Percentiles rank a stretch among this genome's conserved stretches.
Evolutionary conservation across 2,888 invertebrate species (phyloP).

Genomic region (Graphium colonna): DNA sequence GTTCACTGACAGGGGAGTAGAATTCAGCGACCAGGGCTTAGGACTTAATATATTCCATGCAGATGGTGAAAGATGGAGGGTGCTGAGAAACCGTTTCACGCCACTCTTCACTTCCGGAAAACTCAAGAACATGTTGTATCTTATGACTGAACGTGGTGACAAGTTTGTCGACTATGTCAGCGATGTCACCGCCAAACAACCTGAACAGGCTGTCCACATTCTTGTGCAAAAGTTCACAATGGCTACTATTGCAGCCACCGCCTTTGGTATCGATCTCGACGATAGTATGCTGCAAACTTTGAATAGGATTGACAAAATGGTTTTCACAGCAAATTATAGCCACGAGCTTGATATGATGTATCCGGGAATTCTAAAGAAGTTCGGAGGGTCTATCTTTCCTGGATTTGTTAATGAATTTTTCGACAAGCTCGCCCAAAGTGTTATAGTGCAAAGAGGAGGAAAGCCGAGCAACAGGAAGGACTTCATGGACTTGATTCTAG

Average conservation of each 20-base stretch:
- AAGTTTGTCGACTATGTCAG: conserved; percentile 37
- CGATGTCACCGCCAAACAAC: conserved; percentile 23
- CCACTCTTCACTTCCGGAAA: conserved; percentile 55
- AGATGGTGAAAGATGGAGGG: conserved; percentile 47
- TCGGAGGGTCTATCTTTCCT: conserved; percentile 39
- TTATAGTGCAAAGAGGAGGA: conserved; percentile 40
- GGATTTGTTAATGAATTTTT: conserved; percentile 34
- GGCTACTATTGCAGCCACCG: conserved; percentile 35
- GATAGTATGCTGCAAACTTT: background rate
- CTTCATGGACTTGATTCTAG: conserved; percentile 50
- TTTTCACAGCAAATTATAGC: background rate
- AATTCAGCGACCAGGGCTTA: conserved; percentile 44
- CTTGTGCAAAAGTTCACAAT: conserved; percentile 41
- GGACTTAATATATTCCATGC: conserved; percentile 50
- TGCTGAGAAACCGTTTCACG: conserved; percentile 44
- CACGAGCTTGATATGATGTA: conserved; percentile 37
- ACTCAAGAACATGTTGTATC: conserved; percentile 51
- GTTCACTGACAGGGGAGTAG: conserved; percentile 47
- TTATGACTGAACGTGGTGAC: conserved; percentile 43
- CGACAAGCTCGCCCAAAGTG: conserved; percentile 31
- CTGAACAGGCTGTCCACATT: conserved; percentile 34
- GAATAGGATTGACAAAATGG: background rate
- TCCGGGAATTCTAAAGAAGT: conserved; percentile 41
- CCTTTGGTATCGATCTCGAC: conserved; percentile 41
- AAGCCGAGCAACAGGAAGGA: conserved; percentile 41